Evolutionary conservation across 2,113 vertebrate species (phyloP).

Genomic region (Ibidorhyncha struthersii): DNA sequence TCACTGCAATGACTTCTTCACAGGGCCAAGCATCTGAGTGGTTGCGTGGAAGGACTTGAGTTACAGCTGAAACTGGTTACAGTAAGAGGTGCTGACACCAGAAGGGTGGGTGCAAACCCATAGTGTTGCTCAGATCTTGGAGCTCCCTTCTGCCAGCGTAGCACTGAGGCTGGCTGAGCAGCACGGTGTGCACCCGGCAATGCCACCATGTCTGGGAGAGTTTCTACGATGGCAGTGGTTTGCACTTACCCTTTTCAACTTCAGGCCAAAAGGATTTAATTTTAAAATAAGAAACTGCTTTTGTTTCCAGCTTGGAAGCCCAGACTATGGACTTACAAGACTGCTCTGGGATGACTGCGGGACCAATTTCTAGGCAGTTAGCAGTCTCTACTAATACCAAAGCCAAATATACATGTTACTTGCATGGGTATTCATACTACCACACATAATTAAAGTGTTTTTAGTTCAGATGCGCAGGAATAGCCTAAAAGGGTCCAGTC

Average conservation of each 20-base stretch:
- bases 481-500: not conserved
- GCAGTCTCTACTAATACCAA: not conserved
- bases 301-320: not conserved
- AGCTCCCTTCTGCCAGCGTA: not conserved
- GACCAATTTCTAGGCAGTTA: not conserved
- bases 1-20: not conserved
- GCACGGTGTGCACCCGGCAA: not conserved
- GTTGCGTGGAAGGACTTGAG: not conserved
- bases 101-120: not conserved
- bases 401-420: not conserved
- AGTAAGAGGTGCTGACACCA: not conserved
- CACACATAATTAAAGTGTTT: not conserved
- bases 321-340: not conserved
- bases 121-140: not conserved
- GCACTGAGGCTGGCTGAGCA: not conserved
- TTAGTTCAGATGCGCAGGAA: not conserved
- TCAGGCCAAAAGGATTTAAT: not conserved
- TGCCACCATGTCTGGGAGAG: fast-evolving
- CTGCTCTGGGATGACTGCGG: not conserved
- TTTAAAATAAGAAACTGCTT: not conserved
- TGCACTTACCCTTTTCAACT: not conserved
- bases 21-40: fast-evolving
- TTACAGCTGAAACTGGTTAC: not conserved
- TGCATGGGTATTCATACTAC: not conserved
- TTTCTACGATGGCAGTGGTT: not conserved